phyloP scores from a whole-genome alignment of 2,888 invertebrate genomes.

The Syrphus vitripennis region DNA sequence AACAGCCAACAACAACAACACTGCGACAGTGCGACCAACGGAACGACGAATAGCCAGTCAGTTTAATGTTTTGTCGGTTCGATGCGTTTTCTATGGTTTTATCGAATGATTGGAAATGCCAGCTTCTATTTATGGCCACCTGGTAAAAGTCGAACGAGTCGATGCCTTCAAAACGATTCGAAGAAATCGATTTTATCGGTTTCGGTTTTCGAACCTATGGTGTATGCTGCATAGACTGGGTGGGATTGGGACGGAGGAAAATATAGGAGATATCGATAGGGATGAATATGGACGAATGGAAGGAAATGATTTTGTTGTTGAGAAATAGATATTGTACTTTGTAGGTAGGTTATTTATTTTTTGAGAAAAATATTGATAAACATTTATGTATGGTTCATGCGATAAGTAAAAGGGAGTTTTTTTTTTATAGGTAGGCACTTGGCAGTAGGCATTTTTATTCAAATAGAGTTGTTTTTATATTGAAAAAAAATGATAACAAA shows the following conservation, averaged over 20 bases:
- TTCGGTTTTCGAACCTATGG: slow-evolving; percentile 34
- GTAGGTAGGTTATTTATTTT: neutral
- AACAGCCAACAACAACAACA: slow-evolving; percentile 23
- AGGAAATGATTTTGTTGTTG: neutral
- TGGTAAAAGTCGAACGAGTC: slow-evolving; percentile 78
- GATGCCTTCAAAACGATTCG: slow-evolving; percentile 76
- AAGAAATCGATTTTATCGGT: slow-evolving; percentile 77
- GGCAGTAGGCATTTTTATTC: too few species aligned
- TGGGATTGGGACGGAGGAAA: neutral
- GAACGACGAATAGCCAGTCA: slow-evolving; percentile 32
- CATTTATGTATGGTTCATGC: neutral
- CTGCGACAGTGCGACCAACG: slow-evolving; percentile 28
- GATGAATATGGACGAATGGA: neutral
- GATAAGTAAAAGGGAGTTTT: too few species aligned
- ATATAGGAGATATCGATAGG: neutral
- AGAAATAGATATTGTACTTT: neutral
- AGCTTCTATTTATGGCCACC: slow-evolving; percentile 74
- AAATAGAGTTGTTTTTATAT: neutral
- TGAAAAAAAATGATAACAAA: too few species aligned
- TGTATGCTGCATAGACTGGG: neutral
- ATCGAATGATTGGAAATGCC: slow-evolving; percentile 72
- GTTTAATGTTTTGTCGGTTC: slow-evolving; percentile 56
- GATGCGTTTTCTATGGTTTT: slow-evolving; percentile 59
- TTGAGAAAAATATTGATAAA: neutral
- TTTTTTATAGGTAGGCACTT: too few species aligned